These are phyloP conservation scores for Priocnemis perturbator DNA, from an alignment of 2,888 invertebrate genomes.

Conservation along the genomic window DNA sequence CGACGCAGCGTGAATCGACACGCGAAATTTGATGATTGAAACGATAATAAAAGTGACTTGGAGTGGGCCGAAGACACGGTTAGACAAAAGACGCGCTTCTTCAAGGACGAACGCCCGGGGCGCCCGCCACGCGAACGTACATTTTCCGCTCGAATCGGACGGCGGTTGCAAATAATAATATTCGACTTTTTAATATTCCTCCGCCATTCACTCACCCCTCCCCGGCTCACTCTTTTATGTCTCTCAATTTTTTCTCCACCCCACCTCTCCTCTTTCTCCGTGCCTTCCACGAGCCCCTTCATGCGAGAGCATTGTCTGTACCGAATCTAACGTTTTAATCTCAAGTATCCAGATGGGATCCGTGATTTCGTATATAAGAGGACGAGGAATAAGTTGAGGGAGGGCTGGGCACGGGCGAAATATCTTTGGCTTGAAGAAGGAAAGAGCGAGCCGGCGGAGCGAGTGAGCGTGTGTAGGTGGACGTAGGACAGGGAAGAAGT, in stretches of 20 bases:
- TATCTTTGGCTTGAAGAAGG: conserved; percentile 33
- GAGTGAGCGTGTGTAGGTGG: too few relatives aligned
- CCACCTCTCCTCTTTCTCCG: neutral
- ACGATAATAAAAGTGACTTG: too few relatives aligned
- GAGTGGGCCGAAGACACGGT: too few relatives aligned
- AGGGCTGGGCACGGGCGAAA: conserved; percentile 20
- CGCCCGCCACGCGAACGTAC: neutral
- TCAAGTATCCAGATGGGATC: conserved; percentile 72
- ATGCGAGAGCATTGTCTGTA: conserved; percentile 50
- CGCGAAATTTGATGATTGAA: too few relatives aligned
- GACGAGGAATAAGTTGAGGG: conserved; percentile 37
- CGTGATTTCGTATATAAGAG: conserved; percentile 62
- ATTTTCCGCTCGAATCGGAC: conserved; percentile 43
- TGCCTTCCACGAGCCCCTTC: conserved; percentile 39
- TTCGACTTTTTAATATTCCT: conserved; percentile 64
- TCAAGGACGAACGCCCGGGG: conserved; percentile 11
- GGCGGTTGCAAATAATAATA: conserved; percentile 64
- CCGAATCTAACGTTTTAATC: conserved; percentile 73
- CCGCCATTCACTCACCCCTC: conserved; percentile 21
- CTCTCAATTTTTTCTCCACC: conserved; percentile 32
- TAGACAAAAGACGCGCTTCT: too few relatives aligned
- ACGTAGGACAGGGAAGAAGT: too few relatives aligned
- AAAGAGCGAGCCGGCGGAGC: conserved; percentile 16
- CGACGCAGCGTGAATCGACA: too few relatives aligned
- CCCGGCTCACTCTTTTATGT: neutral